These are phyloP conservation scores for Phragmatobia fuliginosa DNA, from an alignment of 2,888 invertebrate genomes.

Conservation along the genomic window DNA sequence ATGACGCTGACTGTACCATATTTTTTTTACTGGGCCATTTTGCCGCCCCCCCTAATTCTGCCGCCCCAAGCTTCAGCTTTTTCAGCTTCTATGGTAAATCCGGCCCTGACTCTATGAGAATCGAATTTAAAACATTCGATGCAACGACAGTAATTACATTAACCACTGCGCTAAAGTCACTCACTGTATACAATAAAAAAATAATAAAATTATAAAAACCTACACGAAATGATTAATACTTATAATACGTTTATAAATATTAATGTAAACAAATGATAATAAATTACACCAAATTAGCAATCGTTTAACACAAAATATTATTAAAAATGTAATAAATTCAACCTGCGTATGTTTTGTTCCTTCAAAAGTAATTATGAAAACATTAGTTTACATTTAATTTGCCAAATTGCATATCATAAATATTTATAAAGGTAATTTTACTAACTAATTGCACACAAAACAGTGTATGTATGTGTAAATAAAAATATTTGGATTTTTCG, in stretches of 20 bases:
- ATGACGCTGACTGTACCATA: no score
- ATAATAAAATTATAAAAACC: not conserved
- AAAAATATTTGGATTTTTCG: not conserved
- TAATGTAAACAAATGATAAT: not conserved
- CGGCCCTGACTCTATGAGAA: no score
- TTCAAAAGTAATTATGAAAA: not conserved
- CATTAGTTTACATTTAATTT: slow-evolving; percentile 1
- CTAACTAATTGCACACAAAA: not conserved
- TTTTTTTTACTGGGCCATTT: no score
- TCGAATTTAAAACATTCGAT: not conserved
- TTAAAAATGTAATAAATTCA: not conserved
- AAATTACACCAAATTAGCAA: not conserved
- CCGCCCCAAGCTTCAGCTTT: no score
- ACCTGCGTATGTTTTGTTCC: not conserved
- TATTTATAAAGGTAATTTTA: not conserved
- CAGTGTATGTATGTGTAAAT: not conserved
- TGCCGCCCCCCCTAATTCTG: no score
- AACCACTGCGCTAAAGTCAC: not conserved
- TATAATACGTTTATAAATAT: not conserved
- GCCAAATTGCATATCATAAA: not conserved
- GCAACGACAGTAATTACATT: not conserved
- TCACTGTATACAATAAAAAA: not conserved
- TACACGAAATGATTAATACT: not conserved
- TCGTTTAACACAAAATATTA: not conserved
- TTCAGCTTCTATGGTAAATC: no score